A percentile compares a stretch with the other conserved stretches of the same genome.
Conservation (phyloP, 2,888 invertebrate species). For the Deilephila elpenor region DNA sequence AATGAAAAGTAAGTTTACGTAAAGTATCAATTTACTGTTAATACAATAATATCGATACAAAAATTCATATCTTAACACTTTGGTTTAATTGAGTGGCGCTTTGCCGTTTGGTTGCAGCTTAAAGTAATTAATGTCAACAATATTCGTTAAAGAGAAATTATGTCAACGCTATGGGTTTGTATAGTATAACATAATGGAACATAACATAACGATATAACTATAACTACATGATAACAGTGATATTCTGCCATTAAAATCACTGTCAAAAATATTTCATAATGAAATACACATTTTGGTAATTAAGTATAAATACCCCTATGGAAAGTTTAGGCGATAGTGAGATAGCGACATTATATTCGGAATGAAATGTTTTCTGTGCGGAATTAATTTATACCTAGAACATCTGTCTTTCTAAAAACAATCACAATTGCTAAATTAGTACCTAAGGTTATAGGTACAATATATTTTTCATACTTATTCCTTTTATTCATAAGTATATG, state of each 20-base stretch:
- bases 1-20: constrained; percentile 42
- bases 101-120: constrained; percentile 8
- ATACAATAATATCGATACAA: constrained; percentile 66
- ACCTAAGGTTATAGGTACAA: background rate
- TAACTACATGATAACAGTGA: too few species aligned
- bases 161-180: background rate
- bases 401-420: background rate
- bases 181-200: background rate
- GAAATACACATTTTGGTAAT: background rate
- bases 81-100: constrained; percentile 48
- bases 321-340: background rate
- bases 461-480: background rate
- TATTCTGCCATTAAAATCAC: too few species aligned
- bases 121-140: constrained; percentile 3
- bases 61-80: constrained; percentile 57
- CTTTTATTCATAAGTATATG: background rate
- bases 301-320: background rate
- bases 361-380: background rate
- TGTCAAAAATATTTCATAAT: too few species aligned
- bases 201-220: background rate
- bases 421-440: background rate
- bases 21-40: constrained; percentile 73
- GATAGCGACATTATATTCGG: background rate
- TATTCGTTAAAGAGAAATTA: background rate
- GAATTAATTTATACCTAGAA: background rate